phyloP scores from a whole-genome alignment of 2,113 vertebrate species.

The Orcinus orca region DNA sequence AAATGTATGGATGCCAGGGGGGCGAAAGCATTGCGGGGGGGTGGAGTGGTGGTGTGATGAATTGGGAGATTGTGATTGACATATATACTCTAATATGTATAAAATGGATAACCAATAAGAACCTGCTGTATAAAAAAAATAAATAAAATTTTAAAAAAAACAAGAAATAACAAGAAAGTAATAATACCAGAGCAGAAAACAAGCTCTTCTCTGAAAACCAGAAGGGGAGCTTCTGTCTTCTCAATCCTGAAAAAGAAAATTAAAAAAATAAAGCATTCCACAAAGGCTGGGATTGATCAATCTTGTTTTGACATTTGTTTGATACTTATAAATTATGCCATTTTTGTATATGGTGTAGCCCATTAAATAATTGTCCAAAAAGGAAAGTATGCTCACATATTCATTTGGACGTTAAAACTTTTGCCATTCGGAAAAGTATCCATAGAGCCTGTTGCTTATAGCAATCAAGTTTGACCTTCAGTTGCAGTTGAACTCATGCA shows the following conservation, averaged over 20 bases:
- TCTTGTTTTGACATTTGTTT: conserved; percentile 1
- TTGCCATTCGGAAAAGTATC: background rate
- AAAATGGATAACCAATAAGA: too few relatives aligned
- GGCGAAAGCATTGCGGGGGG: too few relatives aligned
- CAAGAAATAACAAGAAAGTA: background rate
- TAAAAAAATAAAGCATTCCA: conserved; percentile 6
- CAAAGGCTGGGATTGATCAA: background rate
- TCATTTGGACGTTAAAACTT: background rate
- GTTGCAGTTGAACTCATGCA: background rate
- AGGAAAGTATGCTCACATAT: background rate
- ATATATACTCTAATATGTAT: too few relatives aligned
- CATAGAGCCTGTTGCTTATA: background rate
- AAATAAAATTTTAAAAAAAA: too few relatives aligned
- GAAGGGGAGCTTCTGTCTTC: background rate
- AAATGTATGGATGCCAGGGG: too few relatives aligned
- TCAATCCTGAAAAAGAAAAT: background rate
- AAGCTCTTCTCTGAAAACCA: background rate
- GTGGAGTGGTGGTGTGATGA: too few relatives aligned
- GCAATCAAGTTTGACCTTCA: background rate
- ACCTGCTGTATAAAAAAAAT: too few relatives aligned
- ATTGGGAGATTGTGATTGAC: too few relatives aligned
- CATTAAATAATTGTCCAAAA: conserved; percentile 1
- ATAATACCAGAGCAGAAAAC: background rate
- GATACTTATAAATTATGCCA: background rate
- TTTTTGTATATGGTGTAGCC: background rate